Evolutionary conservation across 1,140 invertebrate genomes (phyloP).

Genomic region (Pseudomyrmex sp.): DNA sequence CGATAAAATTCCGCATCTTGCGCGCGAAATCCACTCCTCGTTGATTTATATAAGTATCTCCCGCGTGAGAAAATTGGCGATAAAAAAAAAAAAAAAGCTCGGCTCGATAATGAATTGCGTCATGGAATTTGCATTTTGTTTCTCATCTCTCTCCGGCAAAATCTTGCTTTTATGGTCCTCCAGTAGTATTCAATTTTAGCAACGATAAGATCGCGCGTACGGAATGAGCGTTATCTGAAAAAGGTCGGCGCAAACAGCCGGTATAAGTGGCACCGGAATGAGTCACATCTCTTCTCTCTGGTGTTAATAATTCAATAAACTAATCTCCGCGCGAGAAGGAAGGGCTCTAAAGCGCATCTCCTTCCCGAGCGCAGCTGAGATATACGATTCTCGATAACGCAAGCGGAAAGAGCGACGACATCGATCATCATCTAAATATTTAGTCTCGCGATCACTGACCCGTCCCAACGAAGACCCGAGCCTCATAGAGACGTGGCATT

Average conservation of each 20-base stretch:
- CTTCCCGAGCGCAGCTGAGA: background rate
- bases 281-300: slow-evolving; percentile 10
- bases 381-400: slow-evolving; percentile 62
- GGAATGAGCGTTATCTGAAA: slow-evolving; percentile 5
- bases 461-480: slow-evolving; percentile 62
- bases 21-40: background rate
- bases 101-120: slow-evolving; percentile 1
- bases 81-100: background rate
- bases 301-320: slow-evolving; percentile 58
- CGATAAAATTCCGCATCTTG: background rate
- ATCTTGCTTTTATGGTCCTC: slow-evolving; percentile 13
- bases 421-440: slow-evolving; percentile 77
- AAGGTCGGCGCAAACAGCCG: background rate
- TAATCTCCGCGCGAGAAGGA: slow-evolving; percentile 25
- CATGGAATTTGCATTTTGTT: slow-evolving; percentile 3
- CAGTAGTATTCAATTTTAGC: slow-evolving; percentile 30
- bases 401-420: slow-evolving; percentile 65
- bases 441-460: slow-evolving; percentile 77
- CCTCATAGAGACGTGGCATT: slow-evolving; percentile 49
- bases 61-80: background rate
- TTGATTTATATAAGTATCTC: background rate
- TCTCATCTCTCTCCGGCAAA: background rate
- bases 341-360: slow-evolving; percentile 22
- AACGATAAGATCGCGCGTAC: background rate
- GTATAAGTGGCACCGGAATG: slow-evolving; percentile 7